Base-by-base conservation (phyloP, 2,888 invertebrate species). In the Entomobrya multifasciata region DNA sequence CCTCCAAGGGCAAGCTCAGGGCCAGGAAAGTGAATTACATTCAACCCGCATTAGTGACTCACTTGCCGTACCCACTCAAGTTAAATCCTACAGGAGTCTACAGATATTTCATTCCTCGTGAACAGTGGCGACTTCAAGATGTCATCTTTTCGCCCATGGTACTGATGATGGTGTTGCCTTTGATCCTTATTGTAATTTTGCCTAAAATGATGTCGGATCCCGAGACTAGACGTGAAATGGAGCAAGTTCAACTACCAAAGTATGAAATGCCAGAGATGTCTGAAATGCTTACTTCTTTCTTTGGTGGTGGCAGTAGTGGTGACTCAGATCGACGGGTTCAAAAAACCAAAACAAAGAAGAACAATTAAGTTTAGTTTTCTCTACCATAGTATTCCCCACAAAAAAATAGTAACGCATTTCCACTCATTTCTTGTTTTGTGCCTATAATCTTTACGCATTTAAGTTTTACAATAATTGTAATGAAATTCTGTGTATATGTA, bases 121-220 rank as follows among this genome's bases (percentile, higher is more conserved):
- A 99, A 92, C 98, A 99, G 92, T 99, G 98, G 98, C 95, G 98
- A 92, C 94, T 99, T 13, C 98, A 98, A 0, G 99, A 99, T 93
- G 97, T 91, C 57, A 76, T 89, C 76, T 91, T 92, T 30, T 90
- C 91, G 72, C 92, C 92, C 5, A 92, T 95, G 95, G 94, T 99
- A 5, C 94, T 99, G 88, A 99, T 99, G 97, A 99, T 99, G 98
- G 95, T 99, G 25, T 92, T 99, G 89, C 99, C 99, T 0, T 93
- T 99, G 41, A 92, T 98, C 4, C 93, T 99, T 6, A 96, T 99
- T 91, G 96, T 98, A 95, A 94, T 99, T 88, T 93, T 99, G 91
- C 98, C 99, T 0, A 98, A 98, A 93, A 95, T 99, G 95, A 97
- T 99, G 96, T 98, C 97, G 92, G 99, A 99, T 93, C 98, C 99